Evolutionary conservation across 1,140 invertebrate genomes (phyloP), one percentile per base, ranked within the genome.

Genomic region (Camponotus floridanus): DNA sequence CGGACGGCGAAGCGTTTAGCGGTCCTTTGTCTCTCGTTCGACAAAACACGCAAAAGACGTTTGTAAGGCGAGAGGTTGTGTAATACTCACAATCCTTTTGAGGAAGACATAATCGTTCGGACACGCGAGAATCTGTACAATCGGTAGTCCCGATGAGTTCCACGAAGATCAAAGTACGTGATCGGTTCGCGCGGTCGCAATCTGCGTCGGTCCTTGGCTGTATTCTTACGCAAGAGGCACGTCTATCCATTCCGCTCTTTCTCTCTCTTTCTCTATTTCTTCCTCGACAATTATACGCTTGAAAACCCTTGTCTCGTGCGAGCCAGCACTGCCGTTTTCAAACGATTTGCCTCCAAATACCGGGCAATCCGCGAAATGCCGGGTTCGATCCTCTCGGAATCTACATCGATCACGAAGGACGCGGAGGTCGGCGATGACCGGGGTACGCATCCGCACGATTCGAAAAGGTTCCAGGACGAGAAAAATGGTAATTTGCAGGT

Each of bases 241-340:
- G 51, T 45, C 78, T 39, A 33, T 71, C 36, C 4, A 6, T 39
- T 51, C 15, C 18, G 3, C 26, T 51, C 48, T 51, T 3, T 39
- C 48, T 15, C 48, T 51, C 48, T 15, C 48, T 13, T 1, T 48
- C 45, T 4, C 48, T 51, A 13, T 51, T 5, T 51, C 48, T 55
- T 74, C 57, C 65, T 65, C 61, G 67, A 88, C 87, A 88, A 88
- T 88, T 88, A 88, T 76, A 88, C 85, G 70, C 42, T 86, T 62
- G 57, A 65, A 76, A 33, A 31, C 79, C 64, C 67, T 71, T 74
- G 59, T 83, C 81, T 67, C 71, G 33, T 48, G 70, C 55, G 76
- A 36, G 76, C 21, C 78, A 45, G 18, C 78, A 59, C 11, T 11
- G 33, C 31, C 36, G 74, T 78, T 80, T 59, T 87, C 51, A 81